Conservation (phyloP, 2,797 vertebrate genomes). For the Caiman crocodilus region DNA sequence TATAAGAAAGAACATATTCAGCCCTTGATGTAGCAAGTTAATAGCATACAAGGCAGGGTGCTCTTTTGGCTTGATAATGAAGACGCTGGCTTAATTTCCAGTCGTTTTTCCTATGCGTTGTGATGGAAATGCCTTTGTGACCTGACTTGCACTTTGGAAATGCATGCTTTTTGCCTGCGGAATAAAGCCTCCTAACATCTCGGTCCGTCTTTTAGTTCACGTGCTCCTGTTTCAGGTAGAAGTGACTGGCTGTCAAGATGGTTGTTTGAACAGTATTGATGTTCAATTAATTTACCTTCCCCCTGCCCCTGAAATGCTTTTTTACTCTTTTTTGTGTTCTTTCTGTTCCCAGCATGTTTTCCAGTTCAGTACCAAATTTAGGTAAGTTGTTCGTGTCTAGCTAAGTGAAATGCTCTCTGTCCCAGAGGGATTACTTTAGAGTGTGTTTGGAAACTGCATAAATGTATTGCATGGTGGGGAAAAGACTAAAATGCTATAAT, state of each 20-base stretch:
- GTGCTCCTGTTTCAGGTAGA: background rate
- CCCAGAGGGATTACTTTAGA: background rate
- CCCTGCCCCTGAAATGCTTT: background rate
- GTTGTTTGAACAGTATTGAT: too few relatives aligned
- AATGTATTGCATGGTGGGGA: background rate
- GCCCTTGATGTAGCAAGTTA: background rate
- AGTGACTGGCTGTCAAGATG: background rate
- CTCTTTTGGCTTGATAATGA: background rate
- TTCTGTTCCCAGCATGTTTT: constrained; percentile 71
- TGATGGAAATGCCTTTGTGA: background rate
- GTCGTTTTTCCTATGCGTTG: too few relatives aligned
- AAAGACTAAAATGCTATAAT: accelerated
- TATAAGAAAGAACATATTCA: background rate
- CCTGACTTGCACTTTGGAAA: background rate
- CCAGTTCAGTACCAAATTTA: constrained; percentile 75
- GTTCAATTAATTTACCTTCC: too few relatives aligned
- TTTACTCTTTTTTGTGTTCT: background rate
- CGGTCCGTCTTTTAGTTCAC: accelerated
- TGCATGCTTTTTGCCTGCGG: background rate
- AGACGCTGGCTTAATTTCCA: background rate
- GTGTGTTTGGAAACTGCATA: background rate
- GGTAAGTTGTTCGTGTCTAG: constrained; percentile 69
- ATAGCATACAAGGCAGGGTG: background rate
- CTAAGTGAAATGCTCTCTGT: background rate
- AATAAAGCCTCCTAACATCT: background rate